These are phyloP conservation scores for Atractosteus spatula DNA, from an alignment of 2,113 vertebrate species.

Conservation along the genomic window DNA sequence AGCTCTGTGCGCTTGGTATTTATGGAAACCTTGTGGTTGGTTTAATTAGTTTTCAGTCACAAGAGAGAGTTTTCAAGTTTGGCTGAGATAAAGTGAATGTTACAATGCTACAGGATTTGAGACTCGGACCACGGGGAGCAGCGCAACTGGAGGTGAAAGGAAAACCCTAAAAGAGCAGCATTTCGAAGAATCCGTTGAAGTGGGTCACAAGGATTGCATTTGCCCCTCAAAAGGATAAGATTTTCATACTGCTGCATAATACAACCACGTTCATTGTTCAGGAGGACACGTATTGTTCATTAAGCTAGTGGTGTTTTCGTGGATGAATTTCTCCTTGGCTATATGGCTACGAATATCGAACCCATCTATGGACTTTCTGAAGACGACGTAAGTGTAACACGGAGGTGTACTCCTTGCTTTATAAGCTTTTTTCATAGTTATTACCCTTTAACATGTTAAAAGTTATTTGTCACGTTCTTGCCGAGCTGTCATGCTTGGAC, in stretches of 20 bases:
- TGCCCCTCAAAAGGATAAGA: slow-evolving; percentile 26
- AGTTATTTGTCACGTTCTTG: background rate
- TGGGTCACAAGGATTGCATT: slow-evolving; percentile 30
- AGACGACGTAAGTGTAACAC: slow-evolving; percentile 63
- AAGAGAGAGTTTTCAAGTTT: slow-evolving; percentile 24
- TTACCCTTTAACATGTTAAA: background rate
- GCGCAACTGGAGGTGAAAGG: slow-evolving; percentile 14
- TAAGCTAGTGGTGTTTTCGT: slow-evolving; percentile 40
- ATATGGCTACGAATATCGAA: slow-evolving; percentile 72
- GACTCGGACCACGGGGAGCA: slow-evolving; percentile 10
- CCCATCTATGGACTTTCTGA: slow-evolving; percentile 75
- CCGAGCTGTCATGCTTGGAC: too few relatives aligned
- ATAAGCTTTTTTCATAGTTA: background rate
- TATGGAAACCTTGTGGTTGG: slow-evolving; percentile 41
- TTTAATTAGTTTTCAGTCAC: slow-evolving; percentile 36
- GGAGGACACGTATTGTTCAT: background rate
- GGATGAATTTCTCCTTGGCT: slow-evolving; percentile 48
- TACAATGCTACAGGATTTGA: slow-evolving; percentile 45
- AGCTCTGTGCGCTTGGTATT: background rate
- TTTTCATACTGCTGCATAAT: too few relatives aligned
- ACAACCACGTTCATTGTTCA: too few relatives aligned
- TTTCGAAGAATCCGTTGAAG: slow-evolving; percentile 3
- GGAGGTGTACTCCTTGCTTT: background rate
- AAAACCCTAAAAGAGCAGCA: background rate
- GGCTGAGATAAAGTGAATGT: slow-evolving; percentile 59